Evolutionary conservation across 2,888 invertebrate genomes (phyloP).

Genomic region (Sialis fuliginosa): DNA sequence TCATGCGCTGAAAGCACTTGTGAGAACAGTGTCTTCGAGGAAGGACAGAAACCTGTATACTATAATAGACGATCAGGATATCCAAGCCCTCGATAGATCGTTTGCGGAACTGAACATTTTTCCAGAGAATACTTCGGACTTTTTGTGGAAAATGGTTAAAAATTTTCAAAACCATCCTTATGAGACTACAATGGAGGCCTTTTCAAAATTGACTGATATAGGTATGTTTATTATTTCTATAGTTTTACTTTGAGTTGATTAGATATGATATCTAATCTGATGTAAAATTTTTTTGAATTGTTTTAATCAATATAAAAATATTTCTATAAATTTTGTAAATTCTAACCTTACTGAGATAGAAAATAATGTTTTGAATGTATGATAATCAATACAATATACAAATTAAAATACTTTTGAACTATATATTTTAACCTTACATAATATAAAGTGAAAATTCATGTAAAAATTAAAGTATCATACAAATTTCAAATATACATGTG

Average conservation of each 20-base stretch:
- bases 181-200: slow-evolving; percentile 68
- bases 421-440: too few species aligned
- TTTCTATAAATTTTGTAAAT: too few species aligned
- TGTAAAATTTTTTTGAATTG: too few species aligned
- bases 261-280: too few species aligned
- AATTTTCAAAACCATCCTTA: slow-evolving; percentile 53
- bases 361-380: too few species aligned
- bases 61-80: slow-evolving; percentile 45
- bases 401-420: too few species aligned
- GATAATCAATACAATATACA: too few species aligned
- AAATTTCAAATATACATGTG: too few species aligned
- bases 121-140: slow-evolving; percentile 45
- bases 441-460: too few species aligned
- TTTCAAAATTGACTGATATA: slow-evolving; percentile 72
- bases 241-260: neutral
- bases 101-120: slow-evolving; percentile 78
- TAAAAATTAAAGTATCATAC: too few species aligned
- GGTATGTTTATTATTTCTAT: slow-evolving; percentile 26
- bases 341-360: too few species aligned
- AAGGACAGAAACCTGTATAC: slow-evolving; percentile 55
- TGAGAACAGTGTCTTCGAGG: slow-evolving; percentile 47
- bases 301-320: too few species aligned
- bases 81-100: slow-evolving; percentile 58
- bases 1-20: slow-evolving; percentile 38
- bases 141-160: slow-evolving; percentile 44